phyloP scores from a whole-genome alignment of 1,140 invertebrate genomes.

The Spodoptera litura region DNA sequence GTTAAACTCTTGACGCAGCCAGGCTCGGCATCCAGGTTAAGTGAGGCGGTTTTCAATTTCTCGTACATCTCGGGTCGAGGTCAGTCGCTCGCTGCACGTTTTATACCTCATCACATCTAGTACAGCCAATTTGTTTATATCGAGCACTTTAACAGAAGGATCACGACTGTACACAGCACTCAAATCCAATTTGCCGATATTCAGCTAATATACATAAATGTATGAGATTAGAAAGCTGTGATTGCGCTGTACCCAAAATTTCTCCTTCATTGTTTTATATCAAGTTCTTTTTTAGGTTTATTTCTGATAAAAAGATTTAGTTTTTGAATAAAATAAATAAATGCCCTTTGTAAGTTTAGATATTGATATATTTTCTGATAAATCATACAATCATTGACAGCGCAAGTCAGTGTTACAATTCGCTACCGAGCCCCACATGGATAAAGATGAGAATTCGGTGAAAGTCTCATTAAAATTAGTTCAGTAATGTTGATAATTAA shows the following conservation, averaged over 20 bases:
- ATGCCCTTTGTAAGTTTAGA: too few relatives aligned
- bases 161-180: constrained; percentile 34
- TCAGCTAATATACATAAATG: constrained; percentile 30
- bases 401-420: background rate
- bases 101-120: constrained; percentile 29
- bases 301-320: background rate
- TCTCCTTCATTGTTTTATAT: constrained; percentile 21
- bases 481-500: constrained; percentile 32
- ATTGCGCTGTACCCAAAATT: constrained; percentile 9
- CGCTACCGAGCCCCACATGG: background rate
- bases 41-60: constrained; percentile 46
- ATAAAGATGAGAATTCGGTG: constrained; percentile 22
- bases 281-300: background rate
- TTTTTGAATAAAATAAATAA: too few relatives aligned
- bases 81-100: constrained; percentile 39
- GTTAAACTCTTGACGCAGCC: constrained; percentile 11
- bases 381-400: background rate
- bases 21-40: constrained; percentile 41
- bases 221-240: constrained; percentile 41
- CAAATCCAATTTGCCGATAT: constrained; percentile 22
- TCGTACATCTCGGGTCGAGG: constrained; percentile 37
- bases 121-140: constrained; percentile 40
- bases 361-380: background rate
- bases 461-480: constrained; percentile 43
- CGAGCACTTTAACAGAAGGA: constrained; percentile 29